Percentiles rank a stretch among this genome's conserved stretches.
These are phyloP conservation scores for Chalcosyrphus nemorum DNA, from an alignment of 2,888 invertebrate species.

Conservation along the genomic window DNA sequence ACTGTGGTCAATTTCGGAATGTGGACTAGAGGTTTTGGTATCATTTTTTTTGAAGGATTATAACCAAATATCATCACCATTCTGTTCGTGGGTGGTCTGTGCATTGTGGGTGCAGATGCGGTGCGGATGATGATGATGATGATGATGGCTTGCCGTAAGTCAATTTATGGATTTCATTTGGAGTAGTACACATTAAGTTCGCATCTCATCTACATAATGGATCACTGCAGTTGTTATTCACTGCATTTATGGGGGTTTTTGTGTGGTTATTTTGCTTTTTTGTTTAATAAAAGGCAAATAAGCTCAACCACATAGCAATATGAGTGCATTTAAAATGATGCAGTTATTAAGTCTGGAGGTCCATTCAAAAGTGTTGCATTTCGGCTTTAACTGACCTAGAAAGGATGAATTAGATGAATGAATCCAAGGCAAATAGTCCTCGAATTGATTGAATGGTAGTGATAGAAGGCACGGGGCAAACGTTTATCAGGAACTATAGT, in stretches of 20 bases:
- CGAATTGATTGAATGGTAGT: not conserved
- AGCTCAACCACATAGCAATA: constrained; percentile 6
- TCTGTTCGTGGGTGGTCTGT: not conserved
- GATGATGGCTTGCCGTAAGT: constrained; percentile 56
- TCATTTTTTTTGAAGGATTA: not conserved
- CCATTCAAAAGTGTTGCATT: constrained; percentile 6
- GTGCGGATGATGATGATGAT: constrained; percentile 2
- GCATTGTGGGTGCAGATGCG: not conserved
- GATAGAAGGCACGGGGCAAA: no score
- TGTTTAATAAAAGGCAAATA: constrained; percentile 23
- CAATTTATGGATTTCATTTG: constrained; percentile 74
- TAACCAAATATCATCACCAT: constrained; percentile 16
- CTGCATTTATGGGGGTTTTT: constrained; percentile 29
- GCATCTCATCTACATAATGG: constrained; percentile 75
- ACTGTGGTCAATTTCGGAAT: constrained; percentile 54
- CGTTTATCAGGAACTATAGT: no score
- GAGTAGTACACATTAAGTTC: constrained; percentile 66
- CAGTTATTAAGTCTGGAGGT: constrained; percentile 15
- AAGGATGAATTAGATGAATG: constrained; percentile 27
- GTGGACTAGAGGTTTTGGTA: constrained; percentile 22
- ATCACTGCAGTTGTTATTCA: constrained; percentile 74
- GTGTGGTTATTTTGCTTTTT: constrained; percentile 46
- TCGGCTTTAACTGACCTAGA: constrained; percentile 47
- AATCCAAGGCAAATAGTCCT: not conserved
- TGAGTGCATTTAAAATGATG: constrained; percentile 45